Base-by-base conservation (phyloP, 2,113 vertebrate species). In the Martes martes region DNA sequence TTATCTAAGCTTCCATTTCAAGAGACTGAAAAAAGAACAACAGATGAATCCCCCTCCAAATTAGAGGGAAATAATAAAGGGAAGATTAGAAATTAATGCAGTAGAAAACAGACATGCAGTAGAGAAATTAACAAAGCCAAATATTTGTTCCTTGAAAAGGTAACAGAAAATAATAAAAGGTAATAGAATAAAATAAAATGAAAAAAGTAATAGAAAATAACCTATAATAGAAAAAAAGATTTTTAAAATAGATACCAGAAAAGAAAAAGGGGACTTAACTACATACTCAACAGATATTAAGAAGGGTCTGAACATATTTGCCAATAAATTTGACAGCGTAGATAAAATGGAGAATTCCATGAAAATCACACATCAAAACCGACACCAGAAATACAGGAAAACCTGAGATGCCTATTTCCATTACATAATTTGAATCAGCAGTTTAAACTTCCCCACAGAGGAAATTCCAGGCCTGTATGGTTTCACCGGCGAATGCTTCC, bases 381-480 rank as follows among this genome's bases (percentile, higher is more conserved):
- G 45, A 50, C 26, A 84, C 31, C 19, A 69, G 47, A 88, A 79
- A 61, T 71, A 89, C 14, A 89, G 59, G 36, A 93, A 92, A 95
- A 85, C 31, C 47, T 57, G 45, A 93, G 84, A 65, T 57, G 71
- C 19, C 28, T 71, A 15, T n/a, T 76, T 92, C 71, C 42, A 9
- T 78, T 89, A 78, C 55, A 61, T 78, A 89, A 47, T 78, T 96
- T 95, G 39, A 67, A 93, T 90, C 57, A 80, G 45, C 93, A 80
- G 47, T 90, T 74, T 85, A 67, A 81, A 91, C 21, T 76, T 86
- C 23, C 21, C 5, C 26, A 24, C 57, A 93, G 90, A 90, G 73
- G 57, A 93, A 74, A 59, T 90, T 79, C 57, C 33, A 95, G 47
- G 33, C 59, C 47, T 7, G 81, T 7, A 15, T 82, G 24, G 14